phyloP scores from a whole-genome alignment of 1,140 invertebrate species.

The Drosophila pruinosa region DNA sequence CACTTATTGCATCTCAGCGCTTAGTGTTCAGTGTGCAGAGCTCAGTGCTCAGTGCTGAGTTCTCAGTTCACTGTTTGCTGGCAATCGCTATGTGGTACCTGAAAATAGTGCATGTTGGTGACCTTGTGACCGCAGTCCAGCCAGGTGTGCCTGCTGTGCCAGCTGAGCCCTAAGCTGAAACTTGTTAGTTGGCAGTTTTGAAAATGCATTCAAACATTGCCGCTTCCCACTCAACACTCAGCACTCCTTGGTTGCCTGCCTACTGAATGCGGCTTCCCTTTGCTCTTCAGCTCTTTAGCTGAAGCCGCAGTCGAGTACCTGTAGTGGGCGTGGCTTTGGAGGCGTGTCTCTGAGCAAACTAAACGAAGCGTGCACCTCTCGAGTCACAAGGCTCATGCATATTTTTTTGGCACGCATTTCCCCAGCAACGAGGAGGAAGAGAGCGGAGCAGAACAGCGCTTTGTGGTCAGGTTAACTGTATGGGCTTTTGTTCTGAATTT shows the following conservation, averaged over 20 bases:
- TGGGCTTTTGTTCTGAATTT: constrained; percentile 61
- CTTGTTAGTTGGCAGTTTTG: constrained; percentile 45
- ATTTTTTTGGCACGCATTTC: constrained; percentile 67
- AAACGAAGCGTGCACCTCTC: constrained; percentile 44
- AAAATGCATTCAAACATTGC: constrained; percentile 49
- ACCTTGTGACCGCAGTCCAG: constrained; percentile 38
- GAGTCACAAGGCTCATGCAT: constrained; percentile 47
- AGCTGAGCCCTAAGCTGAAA: constrained; percentile 13
- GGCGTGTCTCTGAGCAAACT: constrained; percentile 46
- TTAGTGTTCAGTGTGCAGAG: not conserved
- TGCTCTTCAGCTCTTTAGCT: not conserved
- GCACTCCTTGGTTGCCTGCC: too few relatives aligned
- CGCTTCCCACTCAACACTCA: not conserved
- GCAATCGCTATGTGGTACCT: constrained; percentile 9
- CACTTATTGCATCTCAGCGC: constrained; percentile 30
- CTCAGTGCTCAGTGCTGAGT: not conserved
- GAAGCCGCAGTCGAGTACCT: not conserved
- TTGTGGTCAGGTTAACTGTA: constrained; percentile 71
- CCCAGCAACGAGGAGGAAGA: not conserved
- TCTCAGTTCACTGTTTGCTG: not conserved
- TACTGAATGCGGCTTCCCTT: too few relatives aligned
- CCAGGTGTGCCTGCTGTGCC: constrained; percentile 26
- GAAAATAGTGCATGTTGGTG: constrained; percentile 19
- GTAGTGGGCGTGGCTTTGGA: not conserved
- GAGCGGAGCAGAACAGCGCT: constrained; percentile 3